phyloP scores from a whole-genome alignment of 2,113 vertebrate genomes.

The Ciconia stormi region DNA sequence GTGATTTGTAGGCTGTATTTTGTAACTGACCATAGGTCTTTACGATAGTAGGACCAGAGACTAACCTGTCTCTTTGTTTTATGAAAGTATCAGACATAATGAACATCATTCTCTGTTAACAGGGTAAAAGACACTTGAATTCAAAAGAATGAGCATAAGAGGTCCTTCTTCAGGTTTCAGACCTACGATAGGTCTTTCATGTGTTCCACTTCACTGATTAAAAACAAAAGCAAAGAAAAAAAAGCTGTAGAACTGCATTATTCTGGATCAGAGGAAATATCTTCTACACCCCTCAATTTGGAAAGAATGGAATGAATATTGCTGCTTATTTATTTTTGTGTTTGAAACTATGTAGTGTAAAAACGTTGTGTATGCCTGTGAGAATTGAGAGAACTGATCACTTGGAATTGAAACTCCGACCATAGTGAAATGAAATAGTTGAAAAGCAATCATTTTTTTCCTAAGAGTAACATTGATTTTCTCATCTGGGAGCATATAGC shows the following conservation, averaged over 20 bases:
- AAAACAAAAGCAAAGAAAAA: not conserved
- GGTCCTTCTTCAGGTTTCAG: not conserved
- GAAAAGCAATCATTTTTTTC: not conserved
- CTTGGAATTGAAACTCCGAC: not conserved
- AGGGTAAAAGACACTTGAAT: not conserved
- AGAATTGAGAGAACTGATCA: not conserved
- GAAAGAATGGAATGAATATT: slow-evolving; percentile 11
- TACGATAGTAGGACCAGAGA: not conserved
- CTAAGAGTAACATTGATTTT: slow-evolving; percentile 20
- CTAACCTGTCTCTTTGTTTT: not conserved
- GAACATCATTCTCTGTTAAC: not conserved
- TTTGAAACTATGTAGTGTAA: not conserved
- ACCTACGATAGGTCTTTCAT: not conserved
- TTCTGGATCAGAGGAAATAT: not conserved
- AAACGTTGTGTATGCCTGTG: not conserved
- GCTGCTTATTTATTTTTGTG: not conserved
- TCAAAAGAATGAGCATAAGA: not conserved
- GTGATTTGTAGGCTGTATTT: not conserved
- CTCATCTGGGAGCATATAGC: not conserved
- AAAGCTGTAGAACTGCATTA: not conserved
- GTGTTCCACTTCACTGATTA: not conserved
- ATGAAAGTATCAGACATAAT: not conserved
- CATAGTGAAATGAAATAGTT: not conserved
- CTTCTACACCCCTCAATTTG: not conserved
- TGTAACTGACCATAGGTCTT: not conserved